Conservation (phyloP, 23 tunicate genomes). For the Pegea sp. region DNA sequence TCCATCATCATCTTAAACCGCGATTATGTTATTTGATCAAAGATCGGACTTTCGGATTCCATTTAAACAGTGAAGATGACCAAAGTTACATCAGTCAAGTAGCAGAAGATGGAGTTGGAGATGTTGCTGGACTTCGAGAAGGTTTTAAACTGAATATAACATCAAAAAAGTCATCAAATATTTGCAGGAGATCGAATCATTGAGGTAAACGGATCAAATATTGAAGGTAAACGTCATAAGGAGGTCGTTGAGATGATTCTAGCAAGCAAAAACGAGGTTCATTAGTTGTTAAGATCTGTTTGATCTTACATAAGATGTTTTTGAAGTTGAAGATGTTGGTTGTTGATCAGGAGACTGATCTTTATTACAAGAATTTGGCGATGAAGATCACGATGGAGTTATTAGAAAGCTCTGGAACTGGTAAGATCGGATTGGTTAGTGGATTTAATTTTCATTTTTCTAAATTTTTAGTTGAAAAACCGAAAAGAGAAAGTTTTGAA, state of each 20-base stretch:
- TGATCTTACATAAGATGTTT: too few species aligned
- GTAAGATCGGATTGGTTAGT: too few species aligned
- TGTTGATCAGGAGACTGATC: slow-evolving; percentile 71
- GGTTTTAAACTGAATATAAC: slow-evolving; percentile 6
- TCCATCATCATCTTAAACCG: slow-evolving; percentile 21
- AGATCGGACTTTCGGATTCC: slow-evolving; percentile 48
- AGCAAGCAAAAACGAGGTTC: slow-evolving; percentile 27
- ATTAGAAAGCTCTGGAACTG: too few species aligned
- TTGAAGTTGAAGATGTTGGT: slow-evolving; percentile 25
- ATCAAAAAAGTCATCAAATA: neutral
- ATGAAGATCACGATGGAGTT: slow-evolving; percentile 19
- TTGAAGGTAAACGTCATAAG: slow-evolving; percentile 21
- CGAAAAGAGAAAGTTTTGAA: neutral
- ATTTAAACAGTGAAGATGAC: slow-evolving; percentile 31
- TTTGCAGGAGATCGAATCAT: slow-evolving; percentile 66
- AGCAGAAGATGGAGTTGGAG: slow-evolving; percentile 34
- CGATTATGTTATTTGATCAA: slow-evolving; percentile 32
- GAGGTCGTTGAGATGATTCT: slow-evolving; percentile 38
- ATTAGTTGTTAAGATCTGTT: too few species aligned
- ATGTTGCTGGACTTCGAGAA: slow-evolving; percentile 40
- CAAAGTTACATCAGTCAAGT: slow-evolving; percentile 50
- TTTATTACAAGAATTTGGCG: slow-evolving; percentile 30
- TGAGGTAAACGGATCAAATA: slow-evolving; percentile 43
- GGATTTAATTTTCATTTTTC: too few species aligned
- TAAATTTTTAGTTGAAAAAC: too few species aligned